Percentiles rank a stretch among this genome's conserved stretches.
Evolutionary conservation across 2,888 invertebrate species (phyloP).

Genomic region (Phanerotoma sp.): DNA sequence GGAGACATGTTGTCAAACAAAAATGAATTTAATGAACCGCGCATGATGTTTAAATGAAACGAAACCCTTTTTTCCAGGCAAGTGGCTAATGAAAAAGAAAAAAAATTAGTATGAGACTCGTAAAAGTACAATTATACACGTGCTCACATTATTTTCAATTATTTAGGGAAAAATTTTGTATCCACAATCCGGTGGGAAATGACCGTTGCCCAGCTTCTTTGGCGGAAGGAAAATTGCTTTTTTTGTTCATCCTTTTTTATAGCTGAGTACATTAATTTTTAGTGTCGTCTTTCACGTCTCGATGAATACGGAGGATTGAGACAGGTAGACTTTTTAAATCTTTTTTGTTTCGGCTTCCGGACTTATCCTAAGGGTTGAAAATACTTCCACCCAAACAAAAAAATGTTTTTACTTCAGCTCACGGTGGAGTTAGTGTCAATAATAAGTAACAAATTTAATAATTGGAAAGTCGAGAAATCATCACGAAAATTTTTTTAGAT

Average conservation of each 20-base stretch:
- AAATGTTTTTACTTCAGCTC: too few relatives aligned
- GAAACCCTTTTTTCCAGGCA: slow-evolving; percentile 3
- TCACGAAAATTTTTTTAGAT: too few relatives aligned
- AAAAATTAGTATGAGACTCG: slow-evolving; percentile 12
- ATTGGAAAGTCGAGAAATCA: too few relatives aligned
- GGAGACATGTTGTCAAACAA: not conserved
- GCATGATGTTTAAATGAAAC: not conserved
- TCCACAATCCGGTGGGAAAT: slow-evolving; percentile 40
- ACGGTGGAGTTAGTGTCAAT: too few relatives aligned
- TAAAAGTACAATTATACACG: not conserved
- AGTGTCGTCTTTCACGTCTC: slow-evolving; percentile 32
- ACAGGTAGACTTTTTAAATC: slow-evolving; percentile 47
- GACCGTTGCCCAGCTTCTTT: slow-evolving; percentile 31
- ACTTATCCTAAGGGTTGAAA: slow-evolving; percentile 20
- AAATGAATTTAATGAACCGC: not conserved
- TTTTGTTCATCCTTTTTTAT: slow-evolving; percentile 15
- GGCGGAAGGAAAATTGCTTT: slow-evolving; percentile 41
- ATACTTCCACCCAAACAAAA: slow-evolving; percentile 11
- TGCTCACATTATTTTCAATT: slow-evolving; percentile 39
- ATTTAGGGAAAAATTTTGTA: slow-evolving; percentile 45
- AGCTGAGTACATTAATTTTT: slow-evolving; percentile 26
- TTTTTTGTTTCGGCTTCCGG: slow-evolving; percentile 45
- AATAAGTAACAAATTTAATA: too few relatives aligned
- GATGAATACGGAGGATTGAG: slow-evolving; percentile 23
- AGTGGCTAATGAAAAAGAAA: not conserved